These are phyloP conservation scores for Melanotaenia boesemani DNA, from an alignment of 2,797 vertebrate genomes.

Conservation along the genomic window DNA sequence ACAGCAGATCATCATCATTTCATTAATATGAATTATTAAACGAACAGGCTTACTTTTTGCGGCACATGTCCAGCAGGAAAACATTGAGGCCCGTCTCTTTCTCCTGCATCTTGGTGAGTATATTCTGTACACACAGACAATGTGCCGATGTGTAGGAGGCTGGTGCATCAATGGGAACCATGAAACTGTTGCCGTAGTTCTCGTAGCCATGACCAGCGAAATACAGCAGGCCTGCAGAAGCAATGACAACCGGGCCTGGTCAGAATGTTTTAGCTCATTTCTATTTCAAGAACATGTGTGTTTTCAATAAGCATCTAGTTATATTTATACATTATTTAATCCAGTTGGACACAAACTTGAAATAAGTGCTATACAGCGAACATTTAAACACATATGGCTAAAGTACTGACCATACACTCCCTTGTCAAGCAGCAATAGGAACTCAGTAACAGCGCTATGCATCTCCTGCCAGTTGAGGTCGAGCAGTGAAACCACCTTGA, in stretches of 20 bases:
- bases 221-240: constrained; percentile 87
- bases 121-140: constrained; percentile 88
- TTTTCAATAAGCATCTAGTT: neutral
- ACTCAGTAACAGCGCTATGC: constrained; percentile 89
- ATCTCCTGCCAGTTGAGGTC: constrained; percentile 90
- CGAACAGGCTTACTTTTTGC: constrained; percentile 82
- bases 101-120: constrained; percentile 89
- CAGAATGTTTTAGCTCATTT: neutral
- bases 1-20: neutral
- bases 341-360: neutral
- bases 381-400: neutral
- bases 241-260: neutral
- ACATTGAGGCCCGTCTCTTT: constrained; percentile 88
- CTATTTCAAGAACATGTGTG: neutral
- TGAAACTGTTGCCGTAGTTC: constrained; percentile 92
- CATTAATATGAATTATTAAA: neutral
- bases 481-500: constrained; percentile 91
- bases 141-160: constrained; percentile 85
- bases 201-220: constrained; percentile 91
- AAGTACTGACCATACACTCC: constrained; percentile 86
- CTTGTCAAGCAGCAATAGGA: constrained; percentile 88
- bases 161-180: constrained; percentile 90
- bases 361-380: neutral
- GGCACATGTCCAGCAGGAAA: constrained; percentile 92
- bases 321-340: neutral